Evolutionary conservation across 2,888 invertebrate genomes (phyloP), one percentile per base, ranked within the genome.

Genomic region (Cabera pusaria): DNA sequence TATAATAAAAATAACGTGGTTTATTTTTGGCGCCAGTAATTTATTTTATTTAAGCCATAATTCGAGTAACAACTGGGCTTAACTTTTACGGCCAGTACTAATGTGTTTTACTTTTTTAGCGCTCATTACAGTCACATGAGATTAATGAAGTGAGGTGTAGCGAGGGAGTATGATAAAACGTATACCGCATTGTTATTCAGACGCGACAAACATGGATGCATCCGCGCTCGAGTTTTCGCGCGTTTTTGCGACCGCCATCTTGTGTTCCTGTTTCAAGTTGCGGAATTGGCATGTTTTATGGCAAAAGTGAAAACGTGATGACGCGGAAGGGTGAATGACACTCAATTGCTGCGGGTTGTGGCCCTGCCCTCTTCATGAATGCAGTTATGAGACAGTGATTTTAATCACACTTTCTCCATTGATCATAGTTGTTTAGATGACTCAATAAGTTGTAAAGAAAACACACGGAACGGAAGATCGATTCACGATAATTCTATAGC

Each of bases 281-380:
- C 66, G 69, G 70, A 79, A 75, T 72, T 62, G 51, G 48, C 59
- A 56, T 59, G 64, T 77, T 77, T 75, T 72, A 73, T 76, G 65
- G 72, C 66, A 81, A 83, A 82, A 84, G 84, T 84, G 82, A 84
- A 82, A 85, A 69, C 67, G 53, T 59, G 57, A 71, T 62, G 54
- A 61, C 50, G 59, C 45, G 59, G 56, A 58, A 65, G 57, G 66
- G 66, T 71, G 64, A 70, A 68, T 59, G 70, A 70, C 69, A 68
- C 49, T 59, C 57, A 51, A 54, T 44, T 56, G 55, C 52, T 54
- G 47, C 46, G 56, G 59, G 57, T 51, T 56, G 60, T 44, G 49
- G 49, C 41, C 55, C 45, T 44, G 40, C 48, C 52, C 52, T 52
- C 52, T 40, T 58, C 56, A 61, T 59, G 49, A 53, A 53, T 63